Evolutionary conservation across 2,888 invertebrate species (phyloP).

Genomic region (Harpagoxenus sublaevis): DNA sequence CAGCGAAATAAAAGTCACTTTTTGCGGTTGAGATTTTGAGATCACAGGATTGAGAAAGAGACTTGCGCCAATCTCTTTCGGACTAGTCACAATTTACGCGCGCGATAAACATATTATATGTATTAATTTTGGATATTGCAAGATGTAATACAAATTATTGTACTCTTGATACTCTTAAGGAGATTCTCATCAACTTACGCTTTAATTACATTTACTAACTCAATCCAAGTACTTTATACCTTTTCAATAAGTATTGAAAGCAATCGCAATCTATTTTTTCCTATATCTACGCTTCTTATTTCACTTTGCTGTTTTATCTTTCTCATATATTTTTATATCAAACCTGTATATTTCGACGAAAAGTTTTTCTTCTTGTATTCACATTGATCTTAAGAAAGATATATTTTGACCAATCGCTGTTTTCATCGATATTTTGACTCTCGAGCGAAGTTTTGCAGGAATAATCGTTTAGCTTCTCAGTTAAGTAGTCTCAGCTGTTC

Average conservation of each 20-base stretch:
- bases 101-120: too few species aligned
- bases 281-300: background rate
- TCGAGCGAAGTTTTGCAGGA: background rate
- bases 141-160: background rate
- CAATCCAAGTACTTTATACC: background rate
- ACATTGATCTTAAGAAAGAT: background rate
- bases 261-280: background rate
- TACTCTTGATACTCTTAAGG: background rate
- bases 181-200: background rate
- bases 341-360: background rate
- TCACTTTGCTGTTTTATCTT: background rate
- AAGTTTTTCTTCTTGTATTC: background rate
- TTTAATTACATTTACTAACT: constrained; percentile 5
- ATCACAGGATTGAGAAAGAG: too few species aligned
- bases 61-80: too few species aligned
- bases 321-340: background rate
- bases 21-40: too few species aligned
- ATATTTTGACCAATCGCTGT: background rate
- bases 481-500: background rate
- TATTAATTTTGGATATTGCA: background rate
- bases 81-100: too few species aligned
- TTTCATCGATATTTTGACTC: background rate
- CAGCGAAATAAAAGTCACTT: too few species aligned
- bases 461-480: background rate
- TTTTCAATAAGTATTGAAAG: background rate